A percentile compares a stretch with the other conserved stretches of the same genome.
phyloP scores from a whole-genome alignment of 2,888 invertebrate genomes.

The Nasonia oneida region DNA sequence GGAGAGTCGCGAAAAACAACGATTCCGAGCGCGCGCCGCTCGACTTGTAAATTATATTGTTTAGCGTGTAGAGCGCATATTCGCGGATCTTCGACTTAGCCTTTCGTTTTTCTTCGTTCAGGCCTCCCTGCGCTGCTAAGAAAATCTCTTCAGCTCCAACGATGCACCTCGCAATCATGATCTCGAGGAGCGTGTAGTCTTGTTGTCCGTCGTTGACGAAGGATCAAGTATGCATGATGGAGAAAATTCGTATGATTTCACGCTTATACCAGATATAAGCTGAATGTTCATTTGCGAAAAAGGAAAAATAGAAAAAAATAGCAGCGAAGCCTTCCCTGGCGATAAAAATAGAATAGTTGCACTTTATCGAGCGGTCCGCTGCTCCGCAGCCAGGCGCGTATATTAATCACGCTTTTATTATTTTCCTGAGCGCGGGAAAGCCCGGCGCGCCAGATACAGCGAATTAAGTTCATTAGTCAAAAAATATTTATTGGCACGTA shows the following conservation, averaged over 20 bases:
- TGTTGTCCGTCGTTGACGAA: not conserved
- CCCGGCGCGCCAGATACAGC: slow-evolving; percentile 25
- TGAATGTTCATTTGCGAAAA: not conserved
- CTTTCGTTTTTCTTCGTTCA: slow-evolving; percentile 14
- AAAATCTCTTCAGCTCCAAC: not conserved
- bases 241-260: not conserved
- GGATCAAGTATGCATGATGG: not conserved
- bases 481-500: slow-evolving; percentile 62
- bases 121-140: not conserved
- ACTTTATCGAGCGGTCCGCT: slow-evolving; percentile 36
- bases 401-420: slow-evolving; percentile 60
- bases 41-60: slow-evolving; percentile 40
- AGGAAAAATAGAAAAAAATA: not conserved
- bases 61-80: not conserved
- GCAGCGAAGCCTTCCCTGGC: not conserved
- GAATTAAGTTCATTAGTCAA: slow-evolving; percentile 62
- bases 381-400: slow-evolving; percentile 7
- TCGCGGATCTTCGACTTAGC: not conserved
- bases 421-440: slow-evolving; percentile 45
- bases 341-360: slow-evolving; percentile 51
- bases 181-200: not conserved
- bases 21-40: not conserved
- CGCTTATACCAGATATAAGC: not conserved
- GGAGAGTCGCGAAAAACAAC: slow-evolving; percentile 29
- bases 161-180: not conserved